Evolutionary conservation across 2,797 vertebrate species (phyloP), one percentile per base, ranked within the genome.

Genomic region (Liparis tanakae): DNA sequence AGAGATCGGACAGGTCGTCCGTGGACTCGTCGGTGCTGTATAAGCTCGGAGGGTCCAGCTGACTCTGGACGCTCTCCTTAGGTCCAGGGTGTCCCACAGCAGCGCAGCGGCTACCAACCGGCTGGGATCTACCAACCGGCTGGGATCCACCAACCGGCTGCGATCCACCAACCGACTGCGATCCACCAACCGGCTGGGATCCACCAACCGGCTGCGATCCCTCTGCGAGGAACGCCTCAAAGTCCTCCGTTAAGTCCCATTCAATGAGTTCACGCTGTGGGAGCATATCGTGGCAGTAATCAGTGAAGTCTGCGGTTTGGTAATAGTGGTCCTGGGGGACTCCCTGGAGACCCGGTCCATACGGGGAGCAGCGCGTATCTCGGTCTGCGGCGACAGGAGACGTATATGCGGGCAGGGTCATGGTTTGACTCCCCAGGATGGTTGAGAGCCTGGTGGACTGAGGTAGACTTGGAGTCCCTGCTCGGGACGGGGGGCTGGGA

Each of bases 381-480:
- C 46, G 80, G 48, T 85, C 60, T 0, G 53, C 74, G 0, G 30
- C 5, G 5, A 53, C 13, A n/a, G 76, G 76, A 15, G 80, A 76
- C n/a, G 61, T 17, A 3, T 68, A 53, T 20, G n/a, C 0, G 0
- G 46, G 18, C 15, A 39, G 15, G 30, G 60, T 44, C 36, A 18
- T 48, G 7, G 17, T 1, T 46, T 60, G 79, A 8, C 36, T 1
- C 37, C 44, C 71, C 22, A 65, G 43, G 43, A 72, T 20, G 37
- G 53, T 15, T 0, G 88, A 87, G 48, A 88, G 81, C 39, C 79
- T 83, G 60, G 83, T 76, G 74, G 88, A 83, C 80, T 87, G 79
- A 15, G 87, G 85, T 13, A 85, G 7, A 81, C 77, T 67, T 1
- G 90, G 86, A 51, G 66, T 67, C 0, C 56, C 70, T 2, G 80